These are phyloP conservation scores for Aphelenchoides besseyi DNA, from an alignment of 1,140 invertebrate species.

Conservation along the genomic window DNA sequence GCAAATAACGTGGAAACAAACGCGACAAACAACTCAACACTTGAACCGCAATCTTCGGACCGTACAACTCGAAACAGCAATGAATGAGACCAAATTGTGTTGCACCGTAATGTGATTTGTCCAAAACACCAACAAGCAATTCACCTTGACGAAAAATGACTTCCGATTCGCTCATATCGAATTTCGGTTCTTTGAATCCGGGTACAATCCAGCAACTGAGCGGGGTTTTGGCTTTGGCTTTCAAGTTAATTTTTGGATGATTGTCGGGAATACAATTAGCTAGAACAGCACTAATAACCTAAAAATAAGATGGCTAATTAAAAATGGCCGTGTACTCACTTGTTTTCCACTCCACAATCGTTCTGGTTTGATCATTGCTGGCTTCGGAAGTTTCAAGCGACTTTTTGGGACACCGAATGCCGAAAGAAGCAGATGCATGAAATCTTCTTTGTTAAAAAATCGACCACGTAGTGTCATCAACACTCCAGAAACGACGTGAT, in stretches of 20 bases:
- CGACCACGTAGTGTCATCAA: conserved; percentile 79
- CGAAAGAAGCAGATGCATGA: conserved; percentile 84
- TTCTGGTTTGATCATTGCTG: conserved; percentile 81
- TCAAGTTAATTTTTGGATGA: conserved; percentile 74
- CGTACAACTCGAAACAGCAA: conserved; percentile 74
- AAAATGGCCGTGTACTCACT: conserved; percentile 72
- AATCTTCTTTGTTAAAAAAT: conserved; percentile 80
- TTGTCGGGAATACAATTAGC: conserved; percentile 79
- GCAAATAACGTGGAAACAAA: conserved; percentile 84
- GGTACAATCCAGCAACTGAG: conserved; percentile 66
- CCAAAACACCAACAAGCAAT: conserved; percentile 84
- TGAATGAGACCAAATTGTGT: conserved; percentile 79
- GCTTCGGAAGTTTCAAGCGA: conserved; percentile 74
- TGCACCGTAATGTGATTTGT: conserved; percentile 92
- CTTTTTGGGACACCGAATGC: conserved; percentile 71
- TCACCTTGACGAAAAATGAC: conserved; percentile 83
- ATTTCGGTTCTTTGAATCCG: conserved; percentile 39
- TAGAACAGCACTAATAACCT: conserved; percentile 67
- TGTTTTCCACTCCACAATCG: conserved; percentile 96
- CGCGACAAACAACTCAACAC: conserved; percentile 84
- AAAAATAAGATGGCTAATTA: conserved; percentile 24
- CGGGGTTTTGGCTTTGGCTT: conserved; percentile 78
- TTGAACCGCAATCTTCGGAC: conserved; percentile 75
- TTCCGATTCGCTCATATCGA: conserved; percentile 81
- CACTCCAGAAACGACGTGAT: conserved; percentile 92